Conservation (phyloP, 2,888 invertebrate genomes). For the Drosophila dives region DNA sequence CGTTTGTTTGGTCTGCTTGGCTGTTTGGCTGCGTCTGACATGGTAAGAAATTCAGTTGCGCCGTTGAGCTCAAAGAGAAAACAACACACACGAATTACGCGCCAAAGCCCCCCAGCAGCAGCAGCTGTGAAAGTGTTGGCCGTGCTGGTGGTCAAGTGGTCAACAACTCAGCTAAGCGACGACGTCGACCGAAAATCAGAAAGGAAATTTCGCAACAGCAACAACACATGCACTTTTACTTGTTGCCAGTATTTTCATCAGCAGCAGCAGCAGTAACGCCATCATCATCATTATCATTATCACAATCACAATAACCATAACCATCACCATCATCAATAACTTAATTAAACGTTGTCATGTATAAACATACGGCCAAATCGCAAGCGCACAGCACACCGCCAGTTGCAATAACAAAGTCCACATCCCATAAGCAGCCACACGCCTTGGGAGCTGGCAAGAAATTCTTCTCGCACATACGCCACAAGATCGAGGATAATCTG, state of each 20-base stretch:
- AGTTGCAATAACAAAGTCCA: conserved; percentile 13
- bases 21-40: conserved; percentile 53
- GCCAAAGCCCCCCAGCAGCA: conserved; percentile 50
- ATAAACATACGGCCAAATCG: conserved; percentile 72
- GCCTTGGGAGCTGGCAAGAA: conserved; percentile 66
- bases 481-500: conserved; percentile 84
- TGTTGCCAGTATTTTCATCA: conserved; percentile 61
- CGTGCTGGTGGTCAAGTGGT: conserved; percentile 51
- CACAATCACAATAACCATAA: conserved; percentile 14
- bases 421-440: conserved; percentile 40
- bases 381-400: conserved; percentile 59
- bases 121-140: conserved; percentile 63
- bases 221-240: conserved; percentile 73
- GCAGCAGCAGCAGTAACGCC: conserved; percentile 37
- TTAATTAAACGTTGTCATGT: conserved; percentile 46
- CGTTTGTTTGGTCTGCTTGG: conserved; percentile 30
- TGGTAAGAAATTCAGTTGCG: conserved; percentile 71
- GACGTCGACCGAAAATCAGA: conserved; percentile 39
- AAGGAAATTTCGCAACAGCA: conserved; percentile 63
- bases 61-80: conserved; percentile 77
- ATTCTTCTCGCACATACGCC: conserved; percentile 83
- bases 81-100: conserved; percentile 63
- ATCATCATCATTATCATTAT: conserved; percentile 11
- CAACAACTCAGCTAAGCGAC: conserved; percentile 23
- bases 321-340: conserved; percentile 17